Conservation (phyloP, 2,113 vertebrate species). For the Indri indri region DNA sequence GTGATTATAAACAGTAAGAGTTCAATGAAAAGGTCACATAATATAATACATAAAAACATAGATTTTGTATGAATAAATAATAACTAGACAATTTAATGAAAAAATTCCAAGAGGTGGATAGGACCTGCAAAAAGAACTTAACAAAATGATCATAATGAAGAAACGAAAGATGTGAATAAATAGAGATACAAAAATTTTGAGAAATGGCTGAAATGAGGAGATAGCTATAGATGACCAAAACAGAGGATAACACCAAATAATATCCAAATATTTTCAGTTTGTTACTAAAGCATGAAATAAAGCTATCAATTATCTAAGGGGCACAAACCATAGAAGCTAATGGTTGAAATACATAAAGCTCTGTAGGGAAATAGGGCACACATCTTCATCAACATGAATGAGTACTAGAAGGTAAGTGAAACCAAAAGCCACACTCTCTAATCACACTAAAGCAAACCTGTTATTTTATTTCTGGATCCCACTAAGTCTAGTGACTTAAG, state of each 20-base stretch:
- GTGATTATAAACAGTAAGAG: neutral
- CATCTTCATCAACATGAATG: neutral
- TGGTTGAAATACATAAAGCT: neutral
- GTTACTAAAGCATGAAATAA: neutral
- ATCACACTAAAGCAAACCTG: neutral
- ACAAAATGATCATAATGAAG: neutral
- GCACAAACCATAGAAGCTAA: neutral
- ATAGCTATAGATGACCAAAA: neutral
- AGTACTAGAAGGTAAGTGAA: neutral
- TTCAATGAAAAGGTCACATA: neutral
- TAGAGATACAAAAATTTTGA: neutral
- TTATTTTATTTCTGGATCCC: neutral
- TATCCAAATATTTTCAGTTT: neutral
- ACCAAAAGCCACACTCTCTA: neutral
- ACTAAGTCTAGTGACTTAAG: neutral
- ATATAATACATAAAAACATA: neutral
- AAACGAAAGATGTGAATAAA: neutral
- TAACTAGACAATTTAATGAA: neutral
- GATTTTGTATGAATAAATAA: neutral
- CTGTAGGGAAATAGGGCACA: neutral
- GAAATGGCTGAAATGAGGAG: neutral
- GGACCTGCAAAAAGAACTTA: neutral
- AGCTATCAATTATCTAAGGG: neutral
- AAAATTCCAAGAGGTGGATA: neutral
- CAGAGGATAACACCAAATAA: neutral